Evolutionary conservation across 2,113 vertebrate species (phyloP).

Genomic region (Aegithalos caudatus): DNA sequence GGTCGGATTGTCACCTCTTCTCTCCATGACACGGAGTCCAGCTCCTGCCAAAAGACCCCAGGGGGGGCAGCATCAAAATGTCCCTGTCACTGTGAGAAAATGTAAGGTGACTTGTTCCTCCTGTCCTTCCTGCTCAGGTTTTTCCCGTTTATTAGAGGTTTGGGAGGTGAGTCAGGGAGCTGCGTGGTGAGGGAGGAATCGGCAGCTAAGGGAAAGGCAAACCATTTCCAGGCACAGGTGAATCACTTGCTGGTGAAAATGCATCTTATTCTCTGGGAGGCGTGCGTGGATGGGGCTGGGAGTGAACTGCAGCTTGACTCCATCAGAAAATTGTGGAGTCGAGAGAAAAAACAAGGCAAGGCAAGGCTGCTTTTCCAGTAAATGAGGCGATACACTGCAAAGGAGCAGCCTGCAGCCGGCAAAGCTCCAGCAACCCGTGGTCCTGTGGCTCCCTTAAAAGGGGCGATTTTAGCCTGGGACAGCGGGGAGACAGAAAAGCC

Average conservation of each 20-base stretch:
- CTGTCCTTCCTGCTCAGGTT: background rate
- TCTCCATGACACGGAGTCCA: background rate
- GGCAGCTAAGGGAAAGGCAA: background rate
- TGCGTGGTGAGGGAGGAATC: background rate
- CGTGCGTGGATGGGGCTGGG: background rate
- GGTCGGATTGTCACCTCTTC: background rate
- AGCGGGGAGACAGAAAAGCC: background rate
- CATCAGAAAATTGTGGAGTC: background rate
- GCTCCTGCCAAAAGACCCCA: background rate
- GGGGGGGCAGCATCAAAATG: constrained; percentile 4
- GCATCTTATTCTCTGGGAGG: background rate
- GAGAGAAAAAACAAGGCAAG: background rate
- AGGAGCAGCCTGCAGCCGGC: background rate
- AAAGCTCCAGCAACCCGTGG: background rate
- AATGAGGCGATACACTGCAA: background rate
- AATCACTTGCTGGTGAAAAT: constrained; percentile 28
- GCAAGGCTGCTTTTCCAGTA: background rate
- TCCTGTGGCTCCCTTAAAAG: constrained; percentile 39
- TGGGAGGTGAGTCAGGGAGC: constrained; percentile 28
- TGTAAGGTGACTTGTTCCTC: background rate
- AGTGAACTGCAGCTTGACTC: background rate
- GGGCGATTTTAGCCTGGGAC: background rate
- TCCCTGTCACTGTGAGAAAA: background rate
- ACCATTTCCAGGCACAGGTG: constrained; percentile 16
- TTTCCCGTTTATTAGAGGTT: background rate